Percentiles rank a stretch among this genome's conserved stretches.
phyloP scores from a whole-genome alignment of 2,888 invertebrate species.

The Eilema depressum region DNA sequence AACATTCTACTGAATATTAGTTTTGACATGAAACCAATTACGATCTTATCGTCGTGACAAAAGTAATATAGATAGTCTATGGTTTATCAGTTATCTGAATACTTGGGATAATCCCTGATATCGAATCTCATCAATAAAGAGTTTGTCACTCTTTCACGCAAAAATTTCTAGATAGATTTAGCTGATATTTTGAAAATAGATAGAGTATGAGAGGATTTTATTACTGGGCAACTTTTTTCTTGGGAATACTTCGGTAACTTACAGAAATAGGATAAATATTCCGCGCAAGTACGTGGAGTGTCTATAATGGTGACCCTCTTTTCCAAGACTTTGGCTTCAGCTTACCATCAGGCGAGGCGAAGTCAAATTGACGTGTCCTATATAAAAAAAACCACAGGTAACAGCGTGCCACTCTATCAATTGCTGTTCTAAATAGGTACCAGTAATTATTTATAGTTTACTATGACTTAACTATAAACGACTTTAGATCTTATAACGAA shows the following conservation, averaged over 20 bases:
- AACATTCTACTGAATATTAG: neutral
- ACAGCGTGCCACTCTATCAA: neutral
- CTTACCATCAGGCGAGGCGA: no score
- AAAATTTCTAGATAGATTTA: neutral
- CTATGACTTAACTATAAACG: constrained; percentile 9
- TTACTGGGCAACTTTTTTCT: no score
- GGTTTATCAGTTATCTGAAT: neutral
- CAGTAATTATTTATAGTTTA: neutral
- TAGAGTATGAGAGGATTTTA: no score
- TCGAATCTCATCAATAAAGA: neutral
- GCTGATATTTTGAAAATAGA: neutral
- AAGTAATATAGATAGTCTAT: neutral
- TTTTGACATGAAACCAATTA: constrained; percentile 2
- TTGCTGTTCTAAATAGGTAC: neutral
- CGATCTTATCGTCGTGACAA: neutral
- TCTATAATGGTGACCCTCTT: no score
- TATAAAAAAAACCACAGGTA: neutral
- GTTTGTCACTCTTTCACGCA: neutral
- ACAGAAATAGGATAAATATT: neutral
- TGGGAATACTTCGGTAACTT: neutral
- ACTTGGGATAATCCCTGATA: neutral
- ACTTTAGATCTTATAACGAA: constrained; percentile 7
- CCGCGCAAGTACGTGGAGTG: no score
- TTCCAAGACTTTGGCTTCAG: no score
- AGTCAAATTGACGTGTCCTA: no score